Conservation (phyloP, 2,888 invertebrate genomes). For the Melipona bicolor region DNA sequence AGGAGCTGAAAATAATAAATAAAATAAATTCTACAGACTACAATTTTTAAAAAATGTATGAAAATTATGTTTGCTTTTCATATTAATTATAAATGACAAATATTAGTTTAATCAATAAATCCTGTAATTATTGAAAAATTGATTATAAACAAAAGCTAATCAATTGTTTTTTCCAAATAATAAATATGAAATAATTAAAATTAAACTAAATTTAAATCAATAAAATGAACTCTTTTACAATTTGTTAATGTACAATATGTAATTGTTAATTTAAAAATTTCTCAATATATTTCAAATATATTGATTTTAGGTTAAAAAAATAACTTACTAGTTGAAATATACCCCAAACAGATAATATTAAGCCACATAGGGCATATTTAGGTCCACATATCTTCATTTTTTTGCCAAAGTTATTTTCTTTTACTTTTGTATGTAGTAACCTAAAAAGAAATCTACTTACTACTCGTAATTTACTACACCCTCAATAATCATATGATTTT, state of each 20-base stretch:
- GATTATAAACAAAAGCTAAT: neutral
- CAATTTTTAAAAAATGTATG: neutral
- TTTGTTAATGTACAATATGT: neutral
- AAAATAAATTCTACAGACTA: neutral
- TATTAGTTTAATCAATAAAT: neutral
- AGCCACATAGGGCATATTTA: conserved; percentile 95
- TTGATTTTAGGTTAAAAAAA: conserved; percentile 8
- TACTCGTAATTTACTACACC: conserved; percentile 56
- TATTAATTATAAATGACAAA: neutral
- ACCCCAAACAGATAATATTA: conserved; percentile 97
- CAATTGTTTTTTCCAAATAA: neutral
- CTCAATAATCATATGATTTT: conserved; percentile 64
- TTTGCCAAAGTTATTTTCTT: neutral
- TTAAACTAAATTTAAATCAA: neutral
- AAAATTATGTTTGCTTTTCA: neutral
- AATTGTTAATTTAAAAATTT: neutral
- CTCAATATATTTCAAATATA: neutral
- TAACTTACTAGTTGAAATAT: conserved; percentile 95
- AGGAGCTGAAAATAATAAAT: conserved; percentile 87
- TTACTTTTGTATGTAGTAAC: conserved; percentile 40
- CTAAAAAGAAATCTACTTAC: conserved; percentile 32
- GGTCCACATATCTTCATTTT: conserved; percentile 94
- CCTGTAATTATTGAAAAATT: neutral
- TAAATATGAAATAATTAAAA: neutral
- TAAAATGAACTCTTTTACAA: neutral